Percentiles rank a stretch among this genome's conserved stretches.
Evolutionary conservation across 2,888 invertebrate species (phyloP).

Genomic region (Platycheirus albimanus): DNA sequence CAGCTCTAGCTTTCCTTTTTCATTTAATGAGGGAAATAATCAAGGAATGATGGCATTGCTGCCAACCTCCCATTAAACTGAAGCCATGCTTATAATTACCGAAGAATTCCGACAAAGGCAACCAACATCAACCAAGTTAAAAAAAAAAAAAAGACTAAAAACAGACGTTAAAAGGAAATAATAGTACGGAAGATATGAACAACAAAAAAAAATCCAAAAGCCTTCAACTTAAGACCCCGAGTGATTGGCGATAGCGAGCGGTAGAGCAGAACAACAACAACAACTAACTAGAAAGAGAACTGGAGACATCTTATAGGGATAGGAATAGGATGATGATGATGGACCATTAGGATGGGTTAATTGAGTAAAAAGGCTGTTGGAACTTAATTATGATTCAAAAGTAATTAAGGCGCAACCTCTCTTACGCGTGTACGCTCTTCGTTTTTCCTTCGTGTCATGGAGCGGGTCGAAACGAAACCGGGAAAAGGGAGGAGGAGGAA

Average conservation of each 20-base stretch:
- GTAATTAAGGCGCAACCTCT: conserved; percentile 61
- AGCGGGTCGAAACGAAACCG: too few species aligned
- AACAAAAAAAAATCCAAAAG: conserved; percentile 26
- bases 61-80: conserved; percentile 48
- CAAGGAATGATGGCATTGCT: conserved; percentile 22
- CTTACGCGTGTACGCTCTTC: conserved; percentile 16
- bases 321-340: too few species aligned
- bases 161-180: conserved; percentile 31
- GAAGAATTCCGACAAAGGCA: conserved; percentile 26
- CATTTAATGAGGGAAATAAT: conserved; percentile 44
- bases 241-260: conserved; percentile 53
- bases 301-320: conserved; percentile 38
- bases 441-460: too few species aligned
- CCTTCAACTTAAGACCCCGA: conserved; percentile 58
- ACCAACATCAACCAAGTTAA: neutral
- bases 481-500: neutral
- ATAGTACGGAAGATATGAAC: neutral
- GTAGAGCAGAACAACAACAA: conserved; percentile 18
- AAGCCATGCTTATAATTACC: conserved; percentile 62
- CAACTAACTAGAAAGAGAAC: conserved; percentile 2
- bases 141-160: conserved; percentile 10
- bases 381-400: conserved; percentile 73
- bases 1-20: conserved; percentile 18
- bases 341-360: conserved; percentile 69
- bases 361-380: conserved; percentile 72